Evolutionary conservation across 2,888 invertebrate species (phyloP).

Genomic region (Noctua pronuba): DNA sequence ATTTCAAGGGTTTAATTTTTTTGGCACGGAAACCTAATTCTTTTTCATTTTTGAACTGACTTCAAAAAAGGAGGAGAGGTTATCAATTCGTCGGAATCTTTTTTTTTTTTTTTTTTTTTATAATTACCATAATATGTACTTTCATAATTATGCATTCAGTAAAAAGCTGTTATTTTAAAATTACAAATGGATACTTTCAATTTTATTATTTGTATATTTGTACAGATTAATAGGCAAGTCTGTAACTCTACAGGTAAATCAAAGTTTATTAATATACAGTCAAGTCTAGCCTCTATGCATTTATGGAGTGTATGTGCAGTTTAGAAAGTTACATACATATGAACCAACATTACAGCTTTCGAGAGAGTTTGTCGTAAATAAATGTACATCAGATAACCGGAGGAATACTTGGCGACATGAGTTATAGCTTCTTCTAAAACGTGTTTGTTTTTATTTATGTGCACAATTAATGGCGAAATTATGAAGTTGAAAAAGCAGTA

Average conservation of each 20-base stretch:
- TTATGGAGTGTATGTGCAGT: constrained; percentile 28
- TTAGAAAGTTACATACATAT: constrained; percentile 55
- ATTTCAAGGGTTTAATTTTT: too few species aligned
- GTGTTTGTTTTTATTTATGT: constrained; percentile 33
- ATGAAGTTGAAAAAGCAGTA: neutral
- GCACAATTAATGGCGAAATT: constrained; percentile 4
- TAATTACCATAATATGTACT: too few species aligned
- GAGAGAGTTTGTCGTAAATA: constrained; percentile 58
- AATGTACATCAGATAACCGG: constrained; percentile 54
- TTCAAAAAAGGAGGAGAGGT: too few species aligned
- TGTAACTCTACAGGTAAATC: neutral
- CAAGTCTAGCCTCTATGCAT: neutral
- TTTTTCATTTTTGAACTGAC: too few species aligned
- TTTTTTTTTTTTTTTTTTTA: too few species aligned
- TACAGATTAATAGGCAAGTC: too few species aligned
- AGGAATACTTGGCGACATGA: constrained; percentile 42
- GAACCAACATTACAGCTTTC: constrained; percentile 57
- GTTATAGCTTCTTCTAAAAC: constrained; percentile 46
- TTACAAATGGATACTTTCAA: too few species aligned
- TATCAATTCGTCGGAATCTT: too few species aligned
- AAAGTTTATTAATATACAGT: neutral
- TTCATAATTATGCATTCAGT: too few species aligned
- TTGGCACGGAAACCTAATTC: too few species aligned
- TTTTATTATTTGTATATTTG: too few species aligned
- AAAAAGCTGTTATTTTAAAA: too few species aligned